These are phyloP conservation scores for Rhagoletis zephyria DNA, from an alignment of 1,140 invertebrate genomes.

Conservation along the genomic window DNA sequence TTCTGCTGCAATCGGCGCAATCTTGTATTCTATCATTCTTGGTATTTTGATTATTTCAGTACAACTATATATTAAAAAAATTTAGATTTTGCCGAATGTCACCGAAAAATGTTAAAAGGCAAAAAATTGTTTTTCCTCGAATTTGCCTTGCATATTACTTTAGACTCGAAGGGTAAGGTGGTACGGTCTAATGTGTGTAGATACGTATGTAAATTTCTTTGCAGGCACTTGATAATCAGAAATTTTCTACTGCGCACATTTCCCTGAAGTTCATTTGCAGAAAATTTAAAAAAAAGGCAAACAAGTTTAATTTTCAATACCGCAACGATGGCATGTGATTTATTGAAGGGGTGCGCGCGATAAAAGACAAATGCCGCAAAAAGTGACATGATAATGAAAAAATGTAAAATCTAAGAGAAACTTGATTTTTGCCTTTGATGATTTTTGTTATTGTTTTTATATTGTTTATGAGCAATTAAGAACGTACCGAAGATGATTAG, in stretches of 20 bases:
- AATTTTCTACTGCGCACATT: background rate
- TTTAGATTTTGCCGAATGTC: too few species aligned
- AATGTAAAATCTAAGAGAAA: background rate
- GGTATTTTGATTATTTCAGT: too few species aligned
- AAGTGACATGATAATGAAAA: background rate
- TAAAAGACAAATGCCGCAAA: background rate
- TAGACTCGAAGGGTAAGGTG: too few species aligned
- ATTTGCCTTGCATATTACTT: too few species aligned
- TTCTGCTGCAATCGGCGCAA: too few species aligned
- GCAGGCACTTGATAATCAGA: background rate
- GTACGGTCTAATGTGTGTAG: too few species aligned
- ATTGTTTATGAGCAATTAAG: too few species aligned
- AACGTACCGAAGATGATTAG: background rate
- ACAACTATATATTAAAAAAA: too few species aligned
- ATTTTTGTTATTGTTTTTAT: too few species aligned
- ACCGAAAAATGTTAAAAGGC: too few species aligned
- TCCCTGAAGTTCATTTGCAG: background rate
- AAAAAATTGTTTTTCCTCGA: too few species aligned
- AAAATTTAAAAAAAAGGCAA: slow-evolving; percentile 5
- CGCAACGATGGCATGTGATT: background rate
- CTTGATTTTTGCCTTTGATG: background rate
- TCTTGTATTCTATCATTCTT: too few species aligned
- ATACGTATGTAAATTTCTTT: background rate
- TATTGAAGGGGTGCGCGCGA: background rate
- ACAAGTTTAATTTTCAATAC: slow-evolving; percentile 2